These are phyloP conservation scores for Scaptodrosophila latifasciaeformis DNA, from an alignment of 2,888 invertebrate genomes.

Conservation along the genomic window DNA sequence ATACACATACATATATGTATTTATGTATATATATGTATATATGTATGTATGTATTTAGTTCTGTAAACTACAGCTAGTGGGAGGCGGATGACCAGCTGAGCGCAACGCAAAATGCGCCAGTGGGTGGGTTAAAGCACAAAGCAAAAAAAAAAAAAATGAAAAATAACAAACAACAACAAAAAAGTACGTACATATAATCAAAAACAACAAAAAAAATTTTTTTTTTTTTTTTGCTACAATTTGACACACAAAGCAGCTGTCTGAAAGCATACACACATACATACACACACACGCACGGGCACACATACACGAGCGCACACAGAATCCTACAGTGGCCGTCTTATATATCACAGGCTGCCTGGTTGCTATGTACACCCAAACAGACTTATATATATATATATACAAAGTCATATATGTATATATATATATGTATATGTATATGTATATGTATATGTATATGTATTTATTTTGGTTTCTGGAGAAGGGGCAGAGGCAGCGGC, in stretches of 20 bases:
- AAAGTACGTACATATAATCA: not conserved
- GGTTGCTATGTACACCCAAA: constrained; percentile 31
- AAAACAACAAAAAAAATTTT: constrained; percentile 17
- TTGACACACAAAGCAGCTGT: constrained; percentile 67
- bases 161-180: too few relatives aligned
- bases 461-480: not conserved
- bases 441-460: constrained; percentile 15
- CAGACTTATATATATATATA: constrained; percentile 17
- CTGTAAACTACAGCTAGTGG: too few relatives aligned
- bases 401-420: too few relatives aligned
- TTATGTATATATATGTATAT: constrained; percentile 2
- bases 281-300: constrained; percentile 14
- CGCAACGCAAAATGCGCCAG: constrained; percentile 41
- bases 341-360: constrained; percentile 36
- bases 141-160: constrained; percentile 33
- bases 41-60: too few relatives aligned
- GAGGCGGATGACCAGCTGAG: constrained; percentile 26
- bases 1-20: not conserved
- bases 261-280: constrained; percentile 43
- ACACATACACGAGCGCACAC: constrained; percentile 2
- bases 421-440: constrained; percentile 12
- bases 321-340: not conserved
- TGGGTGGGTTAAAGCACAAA: constrained; percentile 39
- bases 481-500: not conserved
- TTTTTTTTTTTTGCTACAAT: constrained; percentile 59